A percentile compares a stretch with the other conserved stretches of the same genome.
Conservation (phyloP, 2,113 vertebrate species). For the Garra rufa region DNA sequence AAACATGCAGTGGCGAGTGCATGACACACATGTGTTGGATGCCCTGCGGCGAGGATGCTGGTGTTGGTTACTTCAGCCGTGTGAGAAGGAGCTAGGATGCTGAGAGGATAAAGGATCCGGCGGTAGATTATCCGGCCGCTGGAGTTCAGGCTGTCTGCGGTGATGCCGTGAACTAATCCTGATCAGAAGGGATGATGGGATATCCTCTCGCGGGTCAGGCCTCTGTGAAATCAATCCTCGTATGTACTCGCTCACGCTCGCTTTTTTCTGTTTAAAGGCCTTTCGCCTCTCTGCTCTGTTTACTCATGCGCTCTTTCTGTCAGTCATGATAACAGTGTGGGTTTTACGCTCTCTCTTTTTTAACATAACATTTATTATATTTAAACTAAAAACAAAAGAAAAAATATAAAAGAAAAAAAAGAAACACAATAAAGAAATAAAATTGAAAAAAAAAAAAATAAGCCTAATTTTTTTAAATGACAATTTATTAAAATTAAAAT, state of each 20-base stretch:
- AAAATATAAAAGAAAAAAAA: too few species aligned
- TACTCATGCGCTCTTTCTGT: neutral
- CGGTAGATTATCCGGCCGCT: neutral
- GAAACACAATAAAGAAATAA: too few species aligned
- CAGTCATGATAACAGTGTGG: neutral
- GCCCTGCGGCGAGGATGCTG: neutral
- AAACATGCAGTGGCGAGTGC: neutral
- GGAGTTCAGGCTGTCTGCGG: neutral
- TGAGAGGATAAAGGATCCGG: neutral
- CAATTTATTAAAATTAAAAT: too few species aligned
- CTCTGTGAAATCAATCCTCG: slow-evolving; percentile 10
- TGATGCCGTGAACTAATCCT: neutral
- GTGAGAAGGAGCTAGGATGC: neutral
- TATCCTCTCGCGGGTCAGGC: neutral
- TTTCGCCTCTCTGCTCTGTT: neutral
- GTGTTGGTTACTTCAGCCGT: neutral
- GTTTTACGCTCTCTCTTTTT: neutral
- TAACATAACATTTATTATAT: neutral
- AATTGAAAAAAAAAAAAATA: too few species aligned
- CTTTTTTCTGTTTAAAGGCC: neutral
- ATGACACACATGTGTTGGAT: neutral
- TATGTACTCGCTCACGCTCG: neutral
- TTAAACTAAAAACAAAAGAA: neutral
- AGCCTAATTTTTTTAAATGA: too few species aligned
- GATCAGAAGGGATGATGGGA: slow-evolving; percentile 25